Evolutionary conservation across 2,797 vertebrate genomes (phyloP), one percentile per base, ranked within the genome.

Genomic region (Sebastolobus alascanus): DNA sequence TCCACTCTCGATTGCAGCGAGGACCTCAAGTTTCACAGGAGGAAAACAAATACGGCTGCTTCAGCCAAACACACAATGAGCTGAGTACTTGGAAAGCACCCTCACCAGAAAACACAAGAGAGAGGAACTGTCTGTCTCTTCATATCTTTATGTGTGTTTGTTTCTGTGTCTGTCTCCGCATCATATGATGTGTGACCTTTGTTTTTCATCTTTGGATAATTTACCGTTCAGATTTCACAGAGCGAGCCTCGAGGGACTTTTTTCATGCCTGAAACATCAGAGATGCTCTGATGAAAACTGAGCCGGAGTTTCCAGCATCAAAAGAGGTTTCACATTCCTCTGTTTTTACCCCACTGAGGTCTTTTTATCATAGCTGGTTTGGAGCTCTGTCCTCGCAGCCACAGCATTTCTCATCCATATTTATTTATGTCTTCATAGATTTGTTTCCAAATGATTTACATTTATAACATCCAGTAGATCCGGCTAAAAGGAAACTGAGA

Each of bases 201-300:
- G 56, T 61, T 85, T 80, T 80, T 77, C 50, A 70, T 90, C 73
- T 70, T 14, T 14, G 55, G 72, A 85, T 77, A 69, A 84, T 61
- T 75, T 55, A 9, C 22, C 40, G 82, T 75, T 90, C 82, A 58
- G 55, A 88, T 93, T 89, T 93, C 88, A 90, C 79, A 80, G 56
- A 29, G 22, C 0, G 0, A 52, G 80, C 86, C 78, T 78, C 37
- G 0, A 80, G 85, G 89, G 80, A 61, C 43, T 70, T 85, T 85
- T 83, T 83, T 60, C 73, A 50, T 61, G 33, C 29, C 58, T 52
- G 35, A 80, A 80, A 87, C 82, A 85, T 87, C 73, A 89, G 74
- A 88, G 72, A 75, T 61, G 20, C 38, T 82, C 31, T 0, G 14
- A 70, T 50, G 63, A 83, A 78, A 87, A 68, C 72, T n/a, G 77